Conservation (phyloP, 2,888 invertebrate genomes). For the Heliconius charithonia region DNA sequence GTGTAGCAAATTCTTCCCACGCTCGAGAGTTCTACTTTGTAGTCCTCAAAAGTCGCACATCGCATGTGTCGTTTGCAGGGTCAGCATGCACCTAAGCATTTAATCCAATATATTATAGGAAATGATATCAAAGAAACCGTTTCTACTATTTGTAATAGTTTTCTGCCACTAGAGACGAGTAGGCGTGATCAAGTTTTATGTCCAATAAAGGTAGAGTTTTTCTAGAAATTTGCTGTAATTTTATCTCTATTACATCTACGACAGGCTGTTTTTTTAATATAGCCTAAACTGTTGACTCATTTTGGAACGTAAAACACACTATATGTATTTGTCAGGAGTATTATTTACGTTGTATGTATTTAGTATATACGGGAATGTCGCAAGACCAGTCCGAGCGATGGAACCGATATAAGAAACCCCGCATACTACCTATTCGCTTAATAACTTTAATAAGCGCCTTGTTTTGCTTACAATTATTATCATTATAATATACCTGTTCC, state of each 20-base stretch:
- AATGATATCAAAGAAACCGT: neutral
- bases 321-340: slow-evolving; percentile 7
- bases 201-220: neutral
- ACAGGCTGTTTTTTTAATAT: neutral
- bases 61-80: neutral
- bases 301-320: neutral
- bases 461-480: slow-evolving; percentile 7
- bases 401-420: slow-evolving; percentile 56
- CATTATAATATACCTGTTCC: neutral
- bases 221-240: neutral
- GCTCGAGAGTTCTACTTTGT: slow-evolving; percentile 52
- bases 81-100: neutral
- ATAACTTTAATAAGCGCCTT: slow-evolving; percentile 25
- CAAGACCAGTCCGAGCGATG: slow-evolving; percentile 66
- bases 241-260: neutral
- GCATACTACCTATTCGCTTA: slow-evolving; percentile 23
- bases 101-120: slow-evolving; percentile 7
- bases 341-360: slow-evolving; percentile 47
- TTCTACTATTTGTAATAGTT: neutral
- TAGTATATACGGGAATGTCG: slow-evolving; percentile 68
- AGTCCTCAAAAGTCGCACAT: slow-evolving; percentile 38
- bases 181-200: slow-evolving; percentile 1
- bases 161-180: neutral
- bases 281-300: neutral
- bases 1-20: slow-evolving; percentile 64